phyloP scores from a whole-genome alignment of 2,797 vertebrate species.

The Pantherophis alleghaniensis region DNA sequence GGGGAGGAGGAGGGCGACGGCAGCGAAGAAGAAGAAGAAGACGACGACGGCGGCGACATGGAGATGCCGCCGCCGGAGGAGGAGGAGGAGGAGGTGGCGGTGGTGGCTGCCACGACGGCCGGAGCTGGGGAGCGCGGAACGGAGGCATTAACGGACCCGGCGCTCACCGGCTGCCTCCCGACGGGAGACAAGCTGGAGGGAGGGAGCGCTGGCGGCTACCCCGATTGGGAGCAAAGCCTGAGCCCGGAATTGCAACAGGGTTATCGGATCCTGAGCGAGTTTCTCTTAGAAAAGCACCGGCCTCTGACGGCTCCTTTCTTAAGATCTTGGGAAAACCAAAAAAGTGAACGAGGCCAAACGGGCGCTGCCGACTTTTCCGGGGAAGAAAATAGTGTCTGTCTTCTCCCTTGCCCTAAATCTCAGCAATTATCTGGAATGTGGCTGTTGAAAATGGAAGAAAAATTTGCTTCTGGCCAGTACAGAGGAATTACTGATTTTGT shows the following conservation, averaged over 20 bases:
- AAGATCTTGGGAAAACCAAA: slow-evolving; percentile 65
- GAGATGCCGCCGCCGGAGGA: slow-evolving; percentile 21
- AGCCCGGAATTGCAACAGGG: slow-evolving; percentile 89
- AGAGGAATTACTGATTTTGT: slow-evolving; percentile 89
- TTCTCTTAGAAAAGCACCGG: slow-evolving; percentile 90
- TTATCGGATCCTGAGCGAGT: slow-evolving; percentile 85
- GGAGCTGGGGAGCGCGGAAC: slow-evolving; percentile 16
- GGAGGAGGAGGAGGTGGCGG: slow-evolving; percentile 36
- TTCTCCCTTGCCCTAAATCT: slow-evolving; percentile 15
- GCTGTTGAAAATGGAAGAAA: slow-evolving; percentile 87
- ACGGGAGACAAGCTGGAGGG: slow-evolving; percentile 26
- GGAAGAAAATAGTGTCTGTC: slow-evolving; percentile 19
- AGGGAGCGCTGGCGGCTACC: slow-evolving; percentile 7
- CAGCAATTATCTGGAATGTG: slow-evolving; percentile 71
- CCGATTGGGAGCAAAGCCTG: slow-evolving; percentile 72
- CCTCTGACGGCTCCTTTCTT: slow-evolving; percentile 79
- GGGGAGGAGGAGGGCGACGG: slow-evolving; percentile 2
- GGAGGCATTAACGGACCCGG: slow-evolving; percentile 1
- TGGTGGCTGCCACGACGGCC: background rate
- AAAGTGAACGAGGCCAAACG: slow-evolving; percentile 33
- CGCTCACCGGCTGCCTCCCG: background rate
- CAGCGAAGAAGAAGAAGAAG: background rate
- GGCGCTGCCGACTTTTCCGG: background rate
- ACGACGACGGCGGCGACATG: slow-evolving; percentile 24
- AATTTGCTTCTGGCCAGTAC: slow-evolving; percentile 85